Percentiles rank a stretch among this genome's conserved stretches.
These are phyloP conservation scores for Trichomycterus rosablanca DNA, from an alignment of 2,113 vertebrate species.

Conservation along the genomic window DNA sequence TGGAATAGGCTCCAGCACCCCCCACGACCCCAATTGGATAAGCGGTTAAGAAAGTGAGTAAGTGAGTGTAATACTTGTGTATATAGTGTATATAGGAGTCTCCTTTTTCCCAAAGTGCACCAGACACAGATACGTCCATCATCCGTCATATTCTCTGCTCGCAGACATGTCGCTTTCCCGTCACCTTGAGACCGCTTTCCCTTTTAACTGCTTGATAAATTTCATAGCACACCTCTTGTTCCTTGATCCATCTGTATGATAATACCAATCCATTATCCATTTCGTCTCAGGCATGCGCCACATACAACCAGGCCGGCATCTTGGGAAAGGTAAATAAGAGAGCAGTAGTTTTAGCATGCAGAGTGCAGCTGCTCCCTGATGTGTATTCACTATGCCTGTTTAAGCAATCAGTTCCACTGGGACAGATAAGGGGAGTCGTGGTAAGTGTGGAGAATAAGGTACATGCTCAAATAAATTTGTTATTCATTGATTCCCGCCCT, in stretches of 20 bases:
- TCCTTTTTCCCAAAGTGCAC: background rate
- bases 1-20: no score
- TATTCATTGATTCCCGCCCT: slow-evolving; percentile 56
- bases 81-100: background rate
- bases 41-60: no score
- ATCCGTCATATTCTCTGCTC: slow-evolving; percentile 5
- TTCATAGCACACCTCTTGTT: slow-evolving; percentile 20
- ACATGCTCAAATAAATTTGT: slow-evolving; percentile 53
- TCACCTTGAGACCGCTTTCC: slow-evolving; percentile 25
- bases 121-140: background rate
- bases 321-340: slow-evolving; percentile 46
- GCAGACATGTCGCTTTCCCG: background rate
- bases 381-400: slow-evolving; percentile 50
- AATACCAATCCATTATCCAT: slow-evolving; percentile 34
- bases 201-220: slow-evolving; percentile 31
- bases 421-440: slow-evolving; percentile 38
- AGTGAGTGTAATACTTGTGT: background rate
- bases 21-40: no score
- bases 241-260: slow-evolving; percentile 25
- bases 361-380: slow-evolving; percentile 38
- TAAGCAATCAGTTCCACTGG: slow-evolving; percentile 54
- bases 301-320: slow-evolving; percentile 31
- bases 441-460: slow-evolving; percentile 47
- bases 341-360: slow-evolving; percentile 40
- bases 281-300: slow-evolving; percentile 38